These are phyloP conservation scores for Drosophila chauvacae DNA, from an alignment of 1,140 invertebrate species.

Conservation along the genomic window DNA sequence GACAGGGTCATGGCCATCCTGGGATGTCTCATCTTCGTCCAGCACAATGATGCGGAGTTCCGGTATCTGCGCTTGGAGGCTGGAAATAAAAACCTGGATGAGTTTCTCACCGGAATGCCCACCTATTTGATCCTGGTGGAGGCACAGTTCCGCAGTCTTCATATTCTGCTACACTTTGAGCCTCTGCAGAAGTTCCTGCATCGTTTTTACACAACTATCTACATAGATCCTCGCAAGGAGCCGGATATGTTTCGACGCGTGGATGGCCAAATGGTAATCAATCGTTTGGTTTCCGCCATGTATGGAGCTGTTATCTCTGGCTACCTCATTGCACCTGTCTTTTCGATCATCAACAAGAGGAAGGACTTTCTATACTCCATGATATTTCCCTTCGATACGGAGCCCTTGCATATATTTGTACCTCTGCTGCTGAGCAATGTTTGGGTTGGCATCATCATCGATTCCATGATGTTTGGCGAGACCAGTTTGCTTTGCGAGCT, in stretches of 20 bases:
- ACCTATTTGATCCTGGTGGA: conserved; percentile 75
- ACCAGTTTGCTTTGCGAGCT: conserved; percentile 61
- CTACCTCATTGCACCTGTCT: conserved; percentile 47
- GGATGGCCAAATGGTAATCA: conserved; percentile 33
- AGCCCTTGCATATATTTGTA: conserved; percentile 54
- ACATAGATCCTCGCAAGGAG: conserved; percentile 54
- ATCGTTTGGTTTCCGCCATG: conserved; percentile 52
- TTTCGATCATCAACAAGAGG: conserved; percentile 32
- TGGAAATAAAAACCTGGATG: conserved; percentile 55
- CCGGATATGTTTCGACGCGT: conserved; percentile 36
- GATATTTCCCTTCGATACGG: conserved; percentile 54
- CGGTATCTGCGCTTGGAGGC: conserved; percentile 58
- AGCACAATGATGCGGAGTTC: conserved; percentile 70
- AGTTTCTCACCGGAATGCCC: conserved; percentile 66
- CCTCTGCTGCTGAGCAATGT: conserved; percentile 57
- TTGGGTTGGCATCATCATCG: conserved; percentile 66
- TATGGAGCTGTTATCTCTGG: conserved; percentile 52
- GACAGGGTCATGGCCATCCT: conserved; percentile 38
- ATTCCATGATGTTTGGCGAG: conserved; percentile 65
- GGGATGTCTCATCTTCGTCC: conserved; percentile 45
- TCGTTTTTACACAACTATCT: conserved; percentile 63
- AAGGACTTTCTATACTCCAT: conserved; percentile 63
- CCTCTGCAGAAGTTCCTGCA: conserved; percentile 54
- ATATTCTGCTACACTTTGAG: conserved; percentile 26
- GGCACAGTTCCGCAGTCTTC: conserved; percentile 52